Base-by-base conservation (phyloP, 2,888 invertebrate genomes). In the Caenorhabditis drosophilae region DNA sequence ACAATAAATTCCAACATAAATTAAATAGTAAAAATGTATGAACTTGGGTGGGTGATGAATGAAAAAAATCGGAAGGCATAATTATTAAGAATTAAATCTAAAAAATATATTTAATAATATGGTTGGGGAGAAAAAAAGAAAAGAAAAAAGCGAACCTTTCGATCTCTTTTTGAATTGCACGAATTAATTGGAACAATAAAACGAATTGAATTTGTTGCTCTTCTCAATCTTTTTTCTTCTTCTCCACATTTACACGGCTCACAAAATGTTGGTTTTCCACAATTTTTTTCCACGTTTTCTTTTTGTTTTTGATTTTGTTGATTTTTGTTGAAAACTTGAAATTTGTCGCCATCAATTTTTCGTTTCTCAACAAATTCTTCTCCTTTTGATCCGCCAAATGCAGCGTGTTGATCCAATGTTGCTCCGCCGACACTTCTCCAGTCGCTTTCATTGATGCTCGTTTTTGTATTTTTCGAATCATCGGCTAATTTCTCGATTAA, bases 141-240 rank as follows among this genome's bases (percentile, higher is more conserved):
- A n/a, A n/a, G n/a, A n/a, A n/a, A n/a, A n/a, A n/a, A n/a, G n/a
- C 75, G 54, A 20, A 81, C 80, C 52, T 68, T 77, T 60, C 82
- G 60, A 54, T 82, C 80, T 34, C 82, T 45, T 48, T 76, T 73
- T 31, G 79, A 70, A 57, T 80, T 82, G 55, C 82, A 82, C 1
- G 77, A 69, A 15, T 78, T 78, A 20, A 82, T 64, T 18, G 69
- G 70, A 25, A 82, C 76, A 23, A 66, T 72, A 23, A 82, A 49
- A 25, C 76, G 77, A 2, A 80, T 76, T 25, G 61, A 67, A 51
- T 79, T 71, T 34, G 63, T 57, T 2, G 69, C 58, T 41, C 63
- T 35, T 27, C 72, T 44, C 11, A 59, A 20, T 48, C 67, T 40
- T 15, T 42, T n/a, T 15, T 66, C 59, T 35, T 49, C n/a, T n/a